phyloP scores from a whole-genome alignment of 2,113 vertebrate species.

The Sialia sialis region DNA sequence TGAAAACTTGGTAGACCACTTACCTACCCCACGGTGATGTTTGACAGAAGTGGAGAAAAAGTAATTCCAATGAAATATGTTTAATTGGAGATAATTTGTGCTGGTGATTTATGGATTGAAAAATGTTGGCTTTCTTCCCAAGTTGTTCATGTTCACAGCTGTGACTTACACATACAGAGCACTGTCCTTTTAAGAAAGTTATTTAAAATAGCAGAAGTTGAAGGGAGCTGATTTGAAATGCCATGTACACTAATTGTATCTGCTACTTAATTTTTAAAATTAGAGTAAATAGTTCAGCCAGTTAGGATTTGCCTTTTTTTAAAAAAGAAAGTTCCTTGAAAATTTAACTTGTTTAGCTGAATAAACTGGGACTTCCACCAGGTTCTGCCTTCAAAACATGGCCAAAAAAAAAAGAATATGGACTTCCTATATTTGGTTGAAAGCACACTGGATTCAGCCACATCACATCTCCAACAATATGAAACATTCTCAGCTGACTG shows the following conservation, averaged over 20 bases:
- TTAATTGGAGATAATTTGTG: neutral
- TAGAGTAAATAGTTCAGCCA: neutral
- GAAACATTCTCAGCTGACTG: neutral
- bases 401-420: accelerated
- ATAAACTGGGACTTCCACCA: neutral
- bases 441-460: neutral
- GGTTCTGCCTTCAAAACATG: neutral
- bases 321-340: neutral
- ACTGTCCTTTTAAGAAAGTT: constrained; percentile 62
- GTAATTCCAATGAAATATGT: neutral
- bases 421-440: neutral
- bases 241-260: neutral
- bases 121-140: neutral
- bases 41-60: neutral
- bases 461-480: neutral
- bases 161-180: constrained; percentile 46
- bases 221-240: neutral
- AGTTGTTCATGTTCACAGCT: neutral
- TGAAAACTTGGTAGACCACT: neutral
- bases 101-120: neutral
- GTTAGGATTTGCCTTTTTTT: neutral
- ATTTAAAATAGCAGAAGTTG: neutral
- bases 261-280: neutral
- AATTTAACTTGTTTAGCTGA: neutral
- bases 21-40: neutral